Base-by-base conservation (phyloP, 2,797 vertebrate species). In the Protonibea diacanthus region DNA sequence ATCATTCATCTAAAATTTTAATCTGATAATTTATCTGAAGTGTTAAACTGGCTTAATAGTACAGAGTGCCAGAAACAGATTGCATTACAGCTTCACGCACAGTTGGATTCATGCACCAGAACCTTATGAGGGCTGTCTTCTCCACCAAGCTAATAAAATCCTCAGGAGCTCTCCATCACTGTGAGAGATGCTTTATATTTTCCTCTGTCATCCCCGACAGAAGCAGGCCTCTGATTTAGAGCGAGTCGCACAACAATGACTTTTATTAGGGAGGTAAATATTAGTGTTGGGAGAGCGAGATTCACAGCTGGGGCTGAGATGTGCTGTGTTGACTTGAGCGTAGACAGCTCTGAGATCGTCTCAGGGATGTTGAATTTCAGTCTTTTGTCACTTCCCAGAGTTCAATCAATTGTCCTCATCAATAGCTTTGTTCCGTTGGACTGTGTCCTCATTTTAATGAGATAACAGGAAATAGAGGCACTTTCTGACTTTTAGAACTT, bases 251-350 rank as follows among this genome's bases (percentile, higher is more conserved):
- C 70, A 81, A 82, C 81, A 82, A 68, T 71, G 82, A 85, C 82
- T 91, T 92, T 93, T 92, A 92, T 91, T 86, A 79, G 68, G 71
- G 79, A 86, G 72, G 87, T 92, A 89, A 93, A 93, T 91, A 91
- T 91, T 90, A 91, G 83, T 71, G 82, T 75, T 81, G 84, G 72
- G 38, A 61, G 67, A 38, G 76, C 0, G 44, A 65, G 77, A 81
- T 64, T 79, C 86, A 80, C 84, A 86, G 89, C 86, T 72, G 75
- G 44, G 55, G 62, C 51, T 2, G 51, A 64, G 63, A 27, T 52
- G 23, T 51, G 78, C 47, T 0, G 53, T 4, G 33, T 74, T n/a
- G 53, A 75, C 64, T 38, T 74, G 61, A n/a, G 66, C 49, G 56
- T 0, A 74, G 77, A 85, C 49, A 65, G 63, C 23, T 6, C 42